phyloP scores from a whole-genome alignment of 2,113 vertebrate genomes.

The Apaloderma vittatum region DNA sequence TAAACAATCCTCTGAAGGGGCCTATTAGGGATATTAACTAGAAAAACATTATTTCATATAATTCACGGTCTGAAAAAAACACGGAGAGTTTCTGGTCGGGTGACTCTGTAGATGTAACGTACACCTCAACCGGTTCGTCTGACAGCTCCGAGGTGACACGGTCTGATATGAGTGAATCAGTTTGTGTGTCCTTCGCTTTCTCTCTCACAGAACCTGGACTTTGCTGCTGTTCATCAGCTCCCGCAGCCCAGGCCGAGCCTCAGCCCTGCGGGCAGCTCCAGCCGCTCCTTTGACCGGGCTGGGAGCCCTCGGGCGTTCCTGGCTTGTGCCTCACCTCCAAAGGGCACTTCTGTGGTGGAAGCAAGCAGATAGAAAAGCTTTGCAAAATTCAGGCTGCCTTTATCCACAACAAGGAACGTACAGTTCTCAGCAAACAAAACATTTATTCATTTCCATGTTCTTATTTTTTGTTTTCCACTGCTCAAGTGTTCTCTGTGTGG shows the following conservation, averaged over 20 bases:
- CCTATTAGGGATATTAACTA: neutral
- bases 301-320: neutral
- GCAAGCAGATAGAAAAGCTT: neutral
- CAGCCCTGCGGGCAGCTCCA: neutral
- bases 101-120: neutral
- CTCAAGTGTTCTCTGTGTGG: constrained; percentile 7
- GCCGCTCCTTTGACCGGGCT: neutral
- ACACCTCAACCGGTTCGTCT: neutral
- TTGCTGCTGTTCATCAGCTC: neutral
- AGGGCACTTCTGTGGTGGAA: neutral
- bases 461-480: constrained; percentile 5
- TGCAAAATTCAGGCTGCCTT: neutral
- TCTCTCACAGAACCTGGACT: neutral
- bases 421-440: neutral
- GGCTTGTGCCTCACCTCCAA: neutral
- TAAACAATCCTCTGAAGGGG: neutral
- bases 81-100: neutral
- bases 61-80: neutral
- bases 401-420: neutral
- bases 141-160: neutral
- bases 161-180: neutral
- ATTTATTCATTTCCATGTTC: neutral
- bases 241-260: fast-evolving
- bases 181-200: neutral
- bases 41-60: neutral